These are phyloP conservation scores for Cichlasoma orientale DNA, from an alignment of 2,797 vertebrate species.

Conservation along the genomic window DNA sequence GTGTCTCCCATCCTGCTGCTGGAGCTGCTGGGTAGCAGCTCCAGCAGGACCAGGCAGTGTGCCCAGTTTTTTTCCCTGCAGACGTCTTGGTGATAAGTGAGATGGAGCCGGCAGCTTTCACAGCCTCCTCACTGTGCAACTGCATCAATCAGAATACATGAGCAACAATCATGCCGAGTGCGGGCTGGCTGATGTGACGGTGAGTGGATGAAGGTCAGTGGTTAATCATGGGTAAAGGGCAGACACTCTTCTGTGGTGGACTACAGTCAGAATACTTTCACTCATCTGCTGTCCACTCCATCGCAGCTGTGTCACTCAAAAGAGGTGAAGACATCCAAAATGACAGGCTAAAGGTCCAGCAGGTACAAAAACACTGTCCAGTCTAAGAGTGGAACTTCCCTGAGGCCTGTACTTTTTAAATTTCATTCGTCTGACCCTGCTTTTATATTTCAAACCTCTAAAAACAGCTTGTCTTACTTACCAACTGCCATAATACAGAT, in stretches of 20 bases:
- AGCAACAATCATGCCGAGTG: not conserved
- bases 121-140: not conserved
- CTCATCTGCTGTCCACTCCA: not conserved
- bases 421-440: rapidly evolving
- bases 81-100: slow-evolving; percentile 14
- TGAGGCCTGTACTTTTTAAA: no score
- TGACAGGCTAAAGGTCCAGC: not conserved
- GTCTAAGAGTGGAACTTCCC: not conserved
- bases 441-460: not conserved
- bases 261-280: slow-evolving; percentile 18
- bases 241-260: not conserved
- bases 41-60: not conserved
- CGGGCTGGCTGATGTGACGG: not conserved
- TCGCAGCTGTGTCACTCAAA: not conserved
- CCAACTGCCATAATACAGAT: not conserved
- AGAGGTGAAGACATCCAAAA: not conserved
- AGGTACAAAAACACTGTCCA: not conserved
- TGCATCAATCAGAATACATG: slow-evolving; percentile 15
- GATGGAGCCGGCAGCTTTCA: not conserved
- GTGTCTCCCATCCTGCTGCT: not conserved
- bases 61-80: not conserved
- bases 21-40: slow-evolving; percentile 12
- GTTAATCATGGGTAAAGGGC: slow-evolving; percentile 38
- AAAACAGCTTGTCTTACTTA: not conserved
- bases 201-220: slow-evolving; percentile 33